Base-by-base conservation (phyloP, 2,113 vertebrate species). In the Sylvia atricapilla region DNA sequence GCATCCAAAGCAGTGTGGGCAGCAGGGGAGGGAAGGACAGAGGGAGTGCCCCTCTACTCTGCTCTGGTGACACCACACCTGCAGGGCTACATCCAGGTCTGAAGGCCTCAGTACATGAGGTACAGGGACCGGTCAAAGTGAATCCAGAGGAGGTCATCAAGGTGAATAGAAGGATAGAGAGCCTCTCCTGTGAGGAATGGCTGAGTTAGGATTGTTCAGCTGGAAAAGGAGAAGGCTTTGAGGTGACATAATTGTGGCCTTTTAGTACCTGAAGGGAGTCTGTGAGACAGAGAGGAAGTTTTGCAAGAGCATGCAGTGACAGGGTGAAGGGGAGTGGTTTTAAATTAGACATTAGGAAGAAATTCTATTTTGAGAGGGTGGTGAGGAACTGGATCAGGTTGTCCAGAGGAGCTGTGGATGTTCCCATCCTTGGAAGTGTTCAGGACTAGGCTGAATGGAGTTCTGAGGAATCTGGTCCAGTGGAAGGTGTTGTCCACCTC, bases 81-180 rank as follows among this genome's bases (percentile, higher is more conserved):
- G 46, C 11, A 47, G 20, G 0, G 10, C 46, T 53, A 30, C n/a
- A n/a, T 1, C 44, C 53, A 55, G 17, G 21, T 41, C n/a, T 68
- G 62, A 16, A 13, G 0, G 0, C 0, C 7, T 1, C n/a, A 75
- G 53, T 5, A 19, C 11, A 25, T 0, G 1, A 2, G 31, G 28
- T 12, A 33, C 31, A 46, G 1, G 7, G 11, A 24, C 1, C 13
- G 41, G 17, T 30, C n/a, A 39, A 47, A 55, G 3, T 0, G 2
- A 35, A 4, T 68, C 20, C 11, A 35, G 30, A 76, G 46, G 24
- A 75, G 17, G n/a, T 1, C 13, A 47, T 8, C 11, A 55, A n/a
- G 11, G 25, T 13, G 3, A 53, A 12, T 11, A 46, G 16, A 46
- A 25, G 24, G 19, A 39, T 41, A 13, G 24, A 53, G n/a, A 20